These are phyloP conservation scores for Crotalus helleri DNA, from an alignment of 2,113 vertebrate genomes.

Conservation along the genomic window DNA sequence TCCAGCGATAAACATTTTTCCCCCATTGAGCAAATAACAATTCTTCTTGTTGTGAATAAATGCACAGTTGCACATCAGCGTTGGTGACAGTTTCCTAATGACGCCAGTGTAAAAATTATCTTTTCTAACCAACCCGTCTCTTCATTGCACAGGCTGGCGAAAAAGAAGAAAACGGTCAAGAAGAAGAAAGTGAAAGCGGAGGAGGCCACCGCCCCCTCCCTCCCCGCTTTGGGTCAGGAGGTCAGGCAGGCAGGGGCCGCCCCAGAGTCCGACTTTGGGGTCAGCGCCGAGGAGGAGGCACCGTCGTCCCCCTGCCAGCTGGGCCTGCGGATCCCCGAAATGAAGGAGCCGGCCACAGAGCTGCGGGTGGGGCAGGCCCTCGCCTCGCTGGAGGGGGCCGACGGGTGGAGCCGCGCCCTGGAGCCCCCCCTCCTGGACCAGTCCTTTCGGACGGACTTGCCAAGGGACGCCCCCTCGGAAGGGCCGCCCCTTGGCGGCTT, in stretches of 20 bases:
- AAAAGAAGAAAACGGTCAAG: constrained; percentile 82
- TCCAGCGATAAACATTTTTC: too few relatives aligned
- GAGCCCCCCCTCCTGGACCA: constrained; percentile 62
- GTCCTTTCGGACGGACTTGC: constrained; percentile 88
- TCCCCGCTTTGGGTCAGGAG: rapidly evolving
- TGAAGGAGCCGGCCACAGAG: constrained; percentile 93
- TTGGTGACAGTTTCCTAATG: too few relatives aligned
- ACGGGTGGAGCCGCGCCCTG: constrained; percentile 58
- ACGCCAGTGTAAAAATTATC: too few relatives aligned
- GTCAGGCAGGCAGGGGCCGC: rapidly evolving
- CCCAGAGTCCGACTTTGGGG: rapidly evolving
- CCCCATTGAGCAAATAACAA: too few relatives aligned
- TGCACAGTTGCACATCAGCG: too few relatives aligned
- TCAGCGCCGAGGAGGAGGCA: constrained; percentile 11
- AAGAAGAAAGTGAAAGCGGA: constrained; percentile 77
- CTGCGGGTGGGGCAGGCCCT: constrained; percentile 80
- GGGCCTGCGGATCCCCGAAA: constrained; percentile 79
- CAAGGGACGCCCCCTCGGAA: constrained; percentile 77
- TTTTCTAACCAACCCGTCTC: too few relatives aligned
- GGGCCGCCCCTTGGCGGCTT: constrained; percentile 64
- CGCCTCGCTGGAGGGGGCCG: constrained; percentile 71
- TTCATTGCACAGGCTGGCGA: constrained; percentile 76
- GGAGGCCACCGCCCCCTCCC: constrained; percentile 1
- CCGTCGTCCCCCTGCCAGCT: constrained; percentile 41
- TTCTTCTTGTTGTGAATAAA: too few relatives aligned